A percentile compares a stretch with the other conserved stretches of the same genome.
Conservation (phyloP, 2,888 invertebrate species). For the Ypsolopha scabrella region DNA sequence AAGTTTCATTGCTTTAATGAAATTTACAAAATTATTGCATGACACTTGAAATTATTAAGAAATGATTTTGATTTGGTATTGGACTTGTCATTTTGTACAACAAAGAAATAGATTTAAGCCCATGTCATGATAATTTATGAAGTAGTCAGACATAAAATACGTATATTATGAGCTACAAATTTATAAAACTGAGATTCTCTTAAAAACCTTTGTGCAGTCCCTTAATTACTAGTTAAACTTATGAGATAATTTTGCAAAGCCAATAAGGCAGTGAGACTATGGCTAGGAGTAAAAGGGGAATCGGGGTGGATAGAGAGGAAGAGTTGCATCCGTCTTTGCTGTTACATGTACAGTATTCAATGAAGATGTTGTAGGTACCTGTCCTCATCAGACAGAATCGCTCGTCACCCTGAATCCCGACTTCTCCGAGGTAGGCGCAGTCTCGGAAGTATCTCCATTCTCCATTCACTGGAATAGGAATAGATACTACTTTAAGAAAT, state of each 20-base stretch:
- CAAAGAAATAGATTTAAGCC: too few species aligned
- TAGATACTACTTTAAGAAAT: constrained; percentile 3
- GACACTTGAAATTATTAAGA: too few species aligned
- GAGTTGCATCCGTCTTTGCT: constrained; percentile 93
- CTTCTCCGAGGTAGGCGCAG: constrained; percentile 92
- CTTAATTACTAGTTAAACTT: too few species aligned
- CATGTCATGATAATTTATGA: too few species aligned
- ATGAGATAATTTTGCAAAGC: neutral
- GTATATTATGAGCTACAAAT: too few species aligned
- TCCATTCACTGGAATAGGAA: constrained; percentile 76
- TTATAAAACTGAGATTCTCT: too few species aligned
- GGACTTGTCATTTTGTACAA: too few species aligned
- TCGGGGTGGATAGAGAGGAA: constrained; percentile 51
- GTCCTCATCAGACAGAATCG: constrained; percentile 91
- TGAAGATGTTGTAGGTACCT: constrained; percentile 92
- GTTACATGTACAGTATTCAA: constrained; percentile 94
- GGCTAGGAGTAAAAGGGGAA: constrained; percentile 24
- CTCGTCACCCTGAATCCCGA: constrained; percentile 91
- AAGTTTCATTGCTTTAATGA: too few species aligned
- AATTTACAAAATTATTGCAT: too few species aligned
- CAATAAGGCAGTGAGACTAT: constrained; percentile 5
- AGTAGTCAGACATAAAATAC: too few species aligned
- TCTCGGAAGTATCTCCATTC: constrained; percentile 90
- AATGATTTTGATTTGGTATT: too few species aligned
- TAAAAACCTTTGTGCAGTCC: too few species aligned